A percentile compares a stretch with the other conserved stretches of the same genome.
phyloP scores from a whole-genome alignment of 2,888 invertebrate species.

The Drosophila mulleri region DNA sequence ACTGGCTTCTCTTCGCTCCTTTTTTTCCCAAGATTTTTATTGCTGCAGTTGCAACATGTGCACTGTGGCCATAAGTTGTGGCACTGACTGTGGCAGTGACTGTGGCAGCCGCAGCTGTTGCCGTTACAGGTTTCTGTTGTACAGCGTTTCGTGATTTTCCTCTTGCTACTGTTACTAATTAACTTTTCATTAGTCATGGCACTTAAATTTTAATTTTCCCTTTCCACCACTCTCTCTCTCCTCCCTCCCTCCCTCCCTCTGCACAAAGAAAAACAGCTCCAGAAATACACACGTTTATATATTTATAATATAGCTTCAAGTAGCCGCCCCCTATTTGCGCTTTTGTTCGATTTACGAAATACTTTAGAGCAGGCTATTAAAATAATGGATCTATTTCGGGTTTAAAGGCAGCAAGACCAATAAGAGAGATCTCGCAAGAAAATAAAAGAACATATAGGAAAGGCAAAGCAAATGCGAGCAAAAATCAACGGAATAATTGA shows the following conservation, averaged over 20 bases:
- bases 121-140: constrained; percentile 7
- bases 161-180: constrained; percentile 49
- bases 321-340: constrained; percentile 17
- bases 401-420: constrained; percentile 42
- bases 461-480: constrained; percentile 15
- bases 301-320: constrained; percentile 48
- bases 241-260: background rate
- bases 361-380: constrained; percentile 76
- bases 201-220: constrained; percentile 49
- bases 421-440: constrained; percentile 17
- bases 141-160: constrained; percentile 8
- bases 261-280: constrained; percentile 6
- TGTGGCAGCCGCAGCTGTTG: constrained; percentile 27
- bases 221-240: background rate
- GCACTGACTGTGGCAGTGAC: constrained; percentile 22
- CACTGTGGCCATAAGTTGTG: constrained; percentile 49
- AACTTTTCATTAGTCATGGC: constrained; percentile 68
- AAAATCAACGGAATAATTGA: constrained; percentile 50
- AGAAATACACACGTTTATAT: constrained; percentile 22
- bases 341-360: constrained; percentile 69
- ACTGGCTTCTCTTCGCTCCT: background rate
- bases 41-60: constrained; percentile 38
- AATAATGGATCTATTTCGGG: constrained; percentile 76
- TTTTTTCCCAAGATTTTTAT: constrained; percentile 29
- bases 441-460: constrained; percentile 10